Conservation (phyloP, 1,140 invertebrate species). For the Holotrichia oblita region DNA sequence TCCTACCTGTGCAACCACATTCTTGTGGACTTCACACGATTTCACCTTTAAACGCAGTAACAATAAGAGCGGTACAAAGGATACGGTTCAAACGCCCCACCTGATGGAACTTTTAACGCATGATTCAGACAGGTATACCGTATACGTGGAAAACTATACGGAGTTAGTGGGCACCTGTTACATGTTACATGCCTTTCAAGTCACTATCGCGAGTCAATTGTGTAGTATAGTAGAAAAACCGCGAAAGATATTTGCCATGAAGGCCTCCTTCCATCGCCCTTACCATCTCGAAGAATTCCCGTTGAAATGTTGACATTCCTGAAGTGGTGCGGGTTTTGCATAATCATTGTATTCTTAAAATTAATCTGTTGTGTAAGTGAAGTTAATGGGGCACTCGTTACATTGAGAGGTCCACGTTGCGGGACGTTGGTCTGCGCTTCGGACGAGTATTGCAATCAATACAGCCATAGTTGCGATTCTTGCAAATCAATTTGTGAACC, state of each 20-base stretch:
- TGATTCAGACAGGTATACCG: slow-evolving; percentile 19
- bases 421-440: not conserved
- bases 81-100: slow-evolving; percentile 9
- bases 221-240: slow-evolving; percentile 2
- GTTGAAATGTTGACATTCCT: slow-evolving; percentile 13
- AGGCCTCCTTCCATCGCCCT: not conserved
- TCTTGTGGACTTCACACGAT: not conserved
- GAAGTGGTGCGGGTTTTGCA: not conserved
- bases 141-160: slow-evolving; percentile 8
- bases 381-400: not conserved
- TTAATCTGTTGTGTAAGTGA: not conserved
- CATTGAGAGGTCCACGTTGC: not conserved
- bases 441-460: not conserved
- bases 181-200: not conserved
- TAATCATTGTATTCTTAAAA: not conserved
- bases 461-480: slow-evolving; percentile 2
- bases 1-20: slow-evolving; percentile 11
- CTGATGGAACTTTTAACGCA: slow-evolving; percentile 12
- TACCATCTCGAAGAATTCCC: not conserved
- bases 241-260: slow-evolving; percentile 14
- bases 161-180: not conserved
- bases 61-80: not conserved
- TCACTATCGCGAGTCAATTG: not conserved
- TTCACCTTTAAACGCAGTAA: not conserved
- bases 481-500: not conserved